A percentile compares a stretch with the other conserved stretches of the same genome.
Conservation (phyloP, 2,797 vertebrate genomes). For the Sebastes minor region DNA sequence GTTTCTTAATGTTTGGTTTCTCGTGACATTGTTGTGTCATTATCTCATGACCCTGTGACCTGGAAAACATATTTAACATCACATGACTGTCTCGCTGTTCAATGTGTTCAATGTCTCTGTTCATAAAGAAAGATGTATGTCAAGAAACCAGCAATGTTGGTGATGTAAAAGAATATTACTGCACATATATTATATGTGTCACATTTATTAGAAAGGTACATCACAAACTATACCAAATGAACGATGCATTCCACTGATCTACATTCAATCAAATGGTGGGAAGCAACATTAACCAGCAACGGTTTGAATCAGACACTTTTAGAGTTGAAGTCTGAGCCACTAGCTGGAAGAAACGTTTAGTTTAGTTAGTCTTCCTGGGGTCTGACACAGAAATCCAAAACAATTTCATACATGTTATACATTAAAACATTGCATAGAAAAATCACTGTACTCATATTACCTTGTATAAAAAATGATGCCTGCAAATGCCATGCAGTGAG, state of each 20-base stretch:
- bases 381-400: no score
- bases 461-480: no score
- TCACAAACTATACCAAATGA: background rate
- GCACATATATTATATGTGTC: background rate
- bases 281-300: background rate
- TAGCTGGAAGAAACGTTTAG: background rate
- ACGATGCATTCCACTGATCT: background rate
- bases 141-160: background rate
- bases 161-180: background rate
- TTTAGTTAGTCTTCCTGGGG: no score
- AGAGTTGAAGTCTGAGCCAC: background rate
- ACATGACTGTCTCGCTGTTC: constrained; percentile 13
- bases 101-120: background rate
- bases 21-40: constrained; percentile 35
- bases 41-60: constrained; percentile 24
- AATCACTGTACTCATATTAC: no score
- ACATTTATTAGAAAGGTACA: background rate
- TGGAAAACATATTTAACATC: constrained; percentile 21
- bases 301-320: background rate
- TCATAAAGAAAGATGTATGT: background rate
- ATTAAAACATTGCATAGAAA: no score
- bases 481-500: no score
- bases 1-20: constrained; percentile 11
- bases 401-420: no score
- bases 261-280: background rate